Evolutionary conservation across 1,140 invertebrate genomes (phyloP).

Genomic region (Drosophila saltans): DNA sequence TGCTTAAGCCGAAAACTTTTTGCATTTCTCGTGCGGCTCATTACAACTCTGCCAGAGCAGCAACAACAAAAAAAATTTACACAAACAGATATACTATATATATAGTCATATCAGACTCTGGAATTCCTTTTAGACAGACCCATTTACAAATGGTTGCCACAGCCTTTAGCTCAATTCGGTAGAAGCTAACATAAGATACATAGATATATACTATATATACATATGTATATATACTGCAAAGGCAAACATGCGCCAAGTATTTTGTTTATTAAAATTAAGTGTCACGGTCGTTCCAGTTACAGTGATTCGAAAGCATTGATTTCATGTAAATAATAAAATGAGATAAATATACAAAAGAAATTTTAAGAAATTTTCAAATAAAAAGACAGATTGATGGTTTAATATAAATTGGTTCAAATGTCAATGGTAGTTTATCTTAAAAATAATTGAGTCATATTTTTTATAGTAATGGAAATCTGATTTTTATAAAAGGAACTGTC

Average conservation of each 20-base stretch:
- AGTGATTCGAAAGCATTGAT: constrained; percentile 30
- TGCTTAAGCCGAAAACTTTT: constrained; percentile 65
- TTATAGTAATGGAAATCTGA: too few species aligned
- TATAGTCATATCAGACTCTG: constrained; percentile 42
- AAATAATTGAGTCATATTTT: too few species aligned
- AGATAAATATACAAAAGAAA: neutral
- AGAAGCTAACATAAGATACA: constrained; percentile 1
- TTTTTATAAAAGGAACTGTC: too few species aligned
- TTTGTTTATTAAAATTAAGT: constrained; percentile 81
- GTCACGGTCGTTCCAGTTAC: constrained; percentile 49
- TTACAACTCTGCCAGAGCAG: constrained; percentile 66
- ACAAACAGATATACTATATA: neutral
- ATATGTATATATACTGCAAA: neutral
- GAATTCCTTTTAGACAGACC: constrained; percentile 12
- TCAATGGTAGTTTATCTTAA: too few species aligned
- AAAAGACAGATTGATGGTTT: neutral
- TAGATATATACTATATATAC: neutral
- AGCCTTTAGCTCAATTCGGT: constrained; percentile 12
- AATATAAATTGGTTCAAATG: too few species aligned
- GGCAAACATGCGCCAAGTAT: constrained; percentile 56
- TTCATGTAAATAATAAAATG: too few species aligned
- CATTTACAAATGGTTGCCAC: constrained; percentile 7
- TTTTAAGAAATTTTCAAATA: neutral
- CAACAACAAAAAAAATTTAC: constrained; percentile 24
- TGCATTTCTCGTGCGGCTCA: constrained; percentile 77